These are phyloP conservation scores for Zaprionus lineosus DNA, from an alignment of 2,888 invertebrate species.

Conservation along the genomic window DNA sequence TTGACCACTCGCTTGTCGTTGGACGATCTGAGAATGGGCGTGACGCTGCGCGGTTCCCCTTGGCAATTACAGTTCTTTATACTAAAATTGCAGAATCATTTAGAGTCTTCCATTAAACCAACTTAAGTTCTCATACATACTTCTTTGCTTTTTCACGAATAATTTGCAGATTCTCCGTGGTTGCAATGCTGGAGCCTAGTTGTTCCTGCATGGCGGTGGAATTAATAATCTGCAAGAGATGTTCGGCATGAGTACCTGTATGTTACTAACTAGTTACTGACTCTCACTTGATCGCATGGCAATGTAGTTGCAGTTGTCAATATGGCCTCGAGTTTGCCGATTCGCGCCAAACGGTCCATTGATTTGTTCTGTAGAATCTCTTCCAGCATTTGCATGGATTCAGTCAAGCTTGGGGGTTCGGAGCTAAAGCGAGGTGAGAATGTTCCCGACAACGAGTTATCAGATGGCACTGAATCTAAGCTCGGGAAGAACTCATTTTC, in stretches of 20 bases:
- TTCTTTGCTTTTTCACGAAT: slow-evolving; percentile 81
- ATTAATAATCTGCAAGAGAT: slow-evolving; percentile 73
- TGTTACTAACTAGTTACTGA: background rate
- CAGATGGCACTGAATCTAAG: slow-evolving; percentile 90
- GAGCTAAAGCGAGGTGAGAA: slow-evolving; percentile 89
- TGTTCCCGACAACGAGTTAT: slow-evolving; percentile 86
- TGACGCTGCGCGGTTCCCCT: slow-evolving; percentile 75
- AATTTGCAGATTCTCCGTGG: slow-evolving; percentile 82
- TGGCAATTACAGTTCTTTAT: slow-evolving; percentile 81
- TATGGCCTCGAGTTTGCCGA: slow-evolving; percentile 93
- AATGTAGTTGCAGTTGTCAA: slow-evolving; percentile 90
- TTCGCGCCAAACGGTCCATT: slow-evolving; percentile 93
- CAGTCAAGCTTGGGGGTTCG: slow-evolving; percentile 91
- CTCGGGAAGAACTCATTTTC: slow-evolving; percentile 89
- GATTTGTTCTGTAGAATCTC: slow-evolving; percentile 91
- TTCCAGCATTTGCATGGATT: slow-evolving; percentile 95
- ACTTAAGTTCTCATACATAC: slow-evolving; percentile 53
- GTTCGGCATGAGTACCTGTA: background rate
- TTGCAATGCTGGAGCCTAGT: slow-evolving; percentile 79
- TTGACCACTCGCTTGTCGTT: slow-evolving; percentile 73
- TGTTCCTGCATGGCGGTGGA: slow-evolving; percentile 81
- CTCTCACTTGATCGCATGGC: slow-evolving; percentile 84
- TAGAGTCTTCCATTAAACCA: too few species aligned
- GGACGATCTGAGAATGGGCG: slow-evolving; percentile 59
- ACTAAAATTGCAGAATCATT: slow-evolving; percentile 50